Conservation (phyloP, 1,140 invertebrate genomes). For the Fragariocoptes setiger region DNA sequence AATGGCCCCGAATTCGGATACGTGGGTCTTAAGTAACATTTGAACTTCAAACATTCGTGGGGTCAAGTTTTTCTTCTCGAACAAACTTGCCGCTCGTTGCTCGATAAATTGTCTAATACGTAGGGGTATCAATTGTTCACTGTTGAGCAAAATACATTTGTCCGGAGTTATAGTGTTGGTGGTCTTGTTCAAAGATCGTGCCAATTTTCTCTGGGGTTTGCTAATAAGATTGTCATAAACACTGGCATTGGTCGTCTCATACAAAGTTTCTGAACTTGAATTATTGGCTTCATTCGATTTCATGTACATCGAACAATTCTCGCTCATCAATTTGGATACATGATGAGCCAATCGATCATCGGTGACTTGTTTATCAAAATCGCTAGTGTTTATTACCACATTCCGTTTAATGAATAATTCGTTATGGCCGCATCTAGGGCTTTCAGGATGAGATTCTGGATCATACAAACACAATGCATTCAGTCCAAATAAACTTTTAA, state of each 20-base stretch:
- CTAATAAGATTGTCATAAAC: not conserved
- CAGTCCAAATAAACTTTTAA: slow-evolving; percentile 47
- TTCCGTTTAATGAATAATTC: not conserved
- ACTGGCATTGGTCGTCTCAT: not conserved
- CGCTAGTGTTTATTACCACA: not conserved
- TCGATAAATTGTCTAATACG: not conserved
- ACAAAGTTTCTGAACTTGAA: too few relatives aligned
- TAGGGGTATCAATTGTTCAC: not conserved
- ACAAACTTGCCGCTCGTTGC: not conserved
- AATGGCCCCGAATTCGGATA: not conserved
- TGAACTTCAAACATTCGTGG: not conserved
- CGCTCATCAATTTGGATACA: too few relatives aligned
- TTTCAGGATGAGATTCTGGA: too few relatives aligned
- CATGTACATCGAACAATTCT: too few relatives aligned
- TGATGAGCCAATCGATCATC: too few relatives aligned
- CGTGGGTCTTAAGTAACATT: not conserved
- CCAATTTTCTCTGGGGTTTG: not conserved
- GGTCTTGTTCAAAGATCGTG: not conserved
- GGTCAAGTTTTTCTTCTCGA: not conserved
- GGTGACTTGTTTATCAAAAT: not conserved
- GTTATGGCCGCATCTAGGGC: too few relatives aligned
- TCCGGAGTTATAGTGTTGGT: not conserved
- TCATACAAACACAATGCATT: slow-evolving; percentile 34
- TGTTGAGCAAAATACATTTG: not conserved
- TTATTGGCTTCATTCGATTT: too few relatives aligned